These are phyloP conservation scores for Pseudomyrmex flavicornis DNA, from an alignment of 1,140 invertebrate species.

Conservation along the genomic window DNA sequence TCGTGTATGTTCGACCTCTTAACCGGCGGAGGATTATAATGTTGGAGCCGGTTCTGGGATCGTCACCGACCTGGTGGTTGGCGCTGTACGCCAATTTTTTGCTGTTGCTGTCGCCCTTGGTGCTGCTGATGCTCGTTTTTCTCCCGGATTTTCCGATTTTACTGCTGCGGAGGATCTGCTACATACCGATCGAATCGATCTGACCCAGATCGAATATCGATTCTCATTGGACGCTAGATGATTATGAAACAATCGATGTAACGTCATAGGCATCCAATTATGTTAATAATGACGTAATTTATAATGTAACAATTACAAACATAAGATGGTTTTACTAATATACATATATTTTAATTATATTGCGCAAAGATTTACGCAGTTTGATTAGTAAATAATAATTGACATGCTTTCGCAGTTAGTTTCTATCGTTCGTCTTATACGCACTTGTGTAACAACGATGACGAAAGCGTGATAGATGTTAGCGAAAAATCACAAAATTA, in stretches of 20 bases:
- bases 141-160: conserved; percentile 82
- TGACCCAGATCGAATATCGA: conserved; percentile 60
- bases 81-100: conserved; percentile 79
- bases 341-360: neutral
- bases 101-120: conserved; percentile 80
- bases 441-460: neutral
- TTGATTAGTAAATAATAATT: neutral
- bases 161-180: conserved; percentile 81
- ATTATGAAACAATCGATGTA: too few species aligned
- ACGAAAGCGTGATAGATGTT: neutral
- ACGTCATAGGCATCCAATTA: neutral
- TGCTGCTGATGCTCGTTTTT: conserved; percentile 80
- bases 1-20: conserved; percentile 24
- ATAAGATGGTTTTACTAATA: too few species aligned
- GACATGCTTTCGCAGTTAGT: conserved; percentile 25
- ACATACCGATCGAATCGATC: conserved; percentile 82
- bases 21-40: conserved; percentile 68
- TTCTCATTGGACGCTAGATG: neutral
- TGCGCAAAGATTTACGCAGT: conserved; percentile 13
- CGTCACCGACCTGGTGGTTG: conserved; percentile 81
- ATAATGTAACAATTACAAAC: neutral
- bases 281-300: neutral
- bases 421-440: neutral
- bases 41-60: conserved; percentile 77
- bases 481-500: conserved; percentile 26